phyloP scores from a whole-genome alignment of 2,888 invertebrate genomes.

The Lypha dubia region DNA sequence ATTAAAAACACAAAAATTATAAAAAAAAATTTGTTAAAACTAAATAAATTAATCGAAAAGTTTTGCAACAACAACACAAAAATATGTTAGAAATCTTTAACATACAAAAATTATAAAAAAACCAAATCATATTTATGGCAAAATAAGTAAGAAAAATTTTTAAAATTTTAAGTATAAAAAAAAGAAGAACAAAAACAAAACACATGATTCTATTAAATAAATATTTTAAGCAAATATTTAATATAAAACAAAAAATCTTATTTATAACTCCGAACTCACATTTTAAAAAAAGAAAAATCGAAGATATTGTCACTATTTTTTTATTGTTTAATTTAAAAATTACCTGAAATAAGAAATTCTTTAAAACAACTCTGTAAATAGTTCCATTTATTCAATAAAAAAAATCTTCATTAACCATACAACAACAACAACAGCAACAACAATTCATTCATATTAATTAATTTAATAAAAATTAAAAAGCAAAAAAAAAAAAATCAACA shows the following conservation, averaged over 20 bases:
- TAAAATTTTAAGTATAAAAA: conserved; percentile 25
- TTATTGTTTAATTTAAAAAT: conserved; percentile 28
- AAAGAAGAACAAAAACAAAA: conserved; percentile 28
- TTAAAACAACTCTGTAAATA: conserved; percentile 62
- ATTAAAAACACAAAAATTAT: conserved; percentile 40
- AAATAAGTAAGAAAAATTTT: conserved; percentile 10
- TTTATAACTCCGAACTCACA: neutral
- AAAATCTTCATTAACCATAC: conserved; percentile 26
- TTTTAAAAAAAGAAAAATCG: conserved; percentile 25
- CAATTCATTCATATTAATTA: conserved; percentile 32
- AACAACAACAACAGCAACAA: too few relatives aligned
- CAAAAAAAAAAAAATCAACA: conserved; percentile 4
- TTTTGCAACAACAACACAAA: conserved; percentile 43
- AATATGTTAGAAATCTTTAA: conserved; percentile 29
- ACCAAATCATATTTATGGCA: conserved; percentile 17
- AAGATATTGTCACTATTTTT: too few relatives aligned
- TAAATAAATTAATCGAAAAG: conserved; percentile 22
- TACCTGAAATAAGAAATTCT: conserved; percentile 21
- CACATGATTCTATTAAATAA: conserved; percentile 14
- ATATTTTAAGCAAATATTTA: conserved; percentile 29
- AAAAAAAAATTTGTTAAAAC: conserved; percentile 48
- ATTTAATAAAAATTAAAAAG: conserved; percentile 27
- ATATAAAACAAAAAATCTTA: conserved; percentile 42
- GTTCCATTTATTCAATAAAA: conserved; percentile 51
- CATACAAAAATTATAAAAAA: conserved; percentile 14